Conservation (phyloP, 2,113 vertebrate genomes). For the Gadus macrocephalus region DNA sequence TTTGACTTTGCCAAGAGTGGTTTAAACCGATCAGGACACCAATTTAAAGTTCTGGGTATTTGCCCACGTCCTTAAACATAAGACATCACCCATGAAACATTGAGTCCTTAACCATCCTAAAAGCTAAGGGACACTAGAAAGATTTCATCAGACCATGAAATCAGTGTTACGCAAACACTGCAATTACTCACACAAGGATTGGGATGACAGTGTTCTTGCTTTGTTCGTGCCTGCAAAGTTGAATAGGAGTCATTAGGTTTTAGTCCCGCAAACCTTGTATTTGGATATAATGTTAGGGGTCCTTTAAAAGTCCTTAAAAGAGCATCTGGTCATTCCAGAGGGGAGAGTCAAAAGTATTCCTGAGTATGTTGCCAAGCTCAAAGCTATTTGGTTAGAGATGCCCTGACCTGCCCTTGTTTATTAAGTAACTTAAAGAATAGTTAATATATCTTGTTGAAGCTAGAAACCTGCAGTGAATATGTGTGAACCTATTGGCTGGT, state of each 20-base stretch:
- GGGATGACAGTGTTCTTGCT: not conserved
- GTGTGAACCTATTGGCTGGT: no score
- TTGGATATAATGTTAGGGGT: not conserved
- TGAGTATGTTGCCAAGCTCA: no score
- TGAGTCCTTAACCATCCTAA: not conserved
- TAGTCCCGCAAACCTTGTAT: not conserved
- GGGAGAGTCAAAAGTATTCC: no score
- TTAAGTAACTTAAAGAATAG: no score
- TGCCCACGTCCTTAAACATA: not conserved
- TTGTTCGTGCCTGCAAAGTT: not conserved
- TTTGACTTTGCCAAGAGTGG: not conserved
- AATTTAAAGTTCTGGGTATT: not conserved
- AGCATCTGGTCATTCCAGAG: no score
- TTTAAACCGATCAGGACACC: not conserved
- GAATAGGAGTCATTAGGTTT: not conserved
- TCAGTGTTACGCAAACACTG: not conserved
- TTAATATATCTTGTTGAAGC: no score
- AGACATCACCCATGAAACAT: not conserved
- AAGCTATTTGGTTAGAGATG: no score
- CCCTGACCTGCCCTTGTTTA: no score
- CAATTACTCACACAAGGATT: not conserved
- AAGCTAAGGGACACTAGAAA: not conserved
- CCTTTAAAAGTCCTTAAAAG: not conserved
- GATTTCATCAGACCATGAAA: no score
- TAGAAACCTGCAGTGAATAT: no score